phyloP scores from a whole-genome alignment of 2,113 vertebrate species.

The Indri indri region DNA sequence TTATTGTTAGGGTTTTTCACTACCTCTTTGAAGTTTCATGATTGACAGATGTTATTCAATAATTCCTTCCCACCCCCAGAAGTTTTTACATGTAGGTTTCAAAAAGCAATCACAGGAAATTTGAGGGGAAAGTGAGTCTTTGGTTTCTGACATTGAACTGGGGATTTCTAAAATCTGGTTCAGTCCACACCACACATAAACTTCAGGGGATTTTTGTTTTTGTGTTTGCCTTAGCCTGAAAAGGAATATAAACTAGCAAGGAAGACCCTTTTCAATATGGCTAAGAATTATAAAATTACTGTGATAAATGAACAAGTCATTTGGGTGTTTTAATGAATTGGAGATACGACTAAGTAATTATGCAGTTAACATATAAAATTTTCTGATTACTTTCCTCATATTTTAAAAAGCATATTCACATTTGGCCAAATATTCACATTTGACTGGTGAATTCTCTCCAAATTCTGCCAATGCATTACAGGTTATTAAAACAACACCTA shows the following conservation, averaged over 20 bases:
- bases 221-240: slow-evolving; percentile 1
- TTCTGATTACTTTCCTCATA: background rate
- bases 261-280: background rate
- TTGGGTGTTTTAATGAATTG: background rate
- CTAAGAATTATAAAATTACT: slow-evolving; percentile 17
- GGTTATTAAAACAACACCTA: background rate
- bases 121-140: slow-evolving; percentile 66
- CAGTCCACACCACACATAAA: background rate
- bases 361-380: background rate
- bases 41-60: slow-evolving; percentile 73
- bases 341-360: background rate
- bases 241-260: slow-evolving; percentile 11
- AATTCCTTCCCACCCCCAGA: slow-evolving; percentile 40
- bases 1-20: slow-evolving; percentile 80
- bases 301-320: background rate
- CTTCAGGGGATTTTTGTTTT: background rate
- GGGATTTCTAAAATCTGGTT: slow-evolving; percentile 70
- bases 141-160: slow-evolving; percentile 61
- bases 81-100: slow-evolving; percentile 62
- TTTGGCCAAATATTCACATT: background rate
- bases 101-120: slow-evolving; percentile 64
- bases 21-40: slow-evolving; percentile 81
- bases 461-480: background rate
- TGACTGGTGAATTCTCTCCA: background rate
- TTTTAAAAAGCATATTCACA: slow-evolving; percentile 25